These are phyloP conservation scores for Mercenaria mercenaria DNA, from an alignment of 1,140 invertebrate genomes.

Conservation along the genomic window DNA sequence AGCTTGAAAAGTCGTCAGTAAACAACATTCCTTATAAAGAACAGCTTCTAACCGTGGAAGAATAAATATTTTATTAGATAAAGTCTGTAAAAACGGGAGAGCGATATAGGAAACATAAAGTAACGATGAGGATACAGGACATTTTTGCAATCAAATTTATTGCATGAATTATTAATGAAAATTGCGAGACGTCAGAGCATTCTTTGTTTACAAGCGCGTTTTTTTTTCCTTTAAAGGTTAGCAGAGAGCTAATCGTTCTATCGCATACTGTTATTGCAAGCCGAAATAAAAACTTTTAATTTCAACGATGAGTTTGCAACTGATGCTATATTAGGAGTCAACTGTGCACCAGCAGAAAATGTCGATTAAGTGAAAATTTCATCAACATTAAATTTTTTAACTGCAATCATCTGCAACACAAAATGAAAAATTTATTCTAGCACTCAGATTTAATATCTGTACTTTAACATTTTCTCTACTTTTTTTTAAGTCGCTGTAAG, in stretches of 20 bases:
- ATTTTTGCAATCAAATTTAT: neutral
- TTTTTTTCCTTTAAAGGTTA: neutral
- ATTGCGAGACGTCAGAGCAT: neutral
- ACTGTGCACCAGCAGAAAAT: no score
- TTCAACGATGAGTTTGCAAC: neutral
- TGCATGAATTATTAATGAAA: constrained; percentile 9
- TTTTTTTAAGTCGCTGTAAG: no score
- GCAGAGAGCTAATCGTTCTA: neutral
- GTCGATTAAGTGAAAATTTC: neutral
- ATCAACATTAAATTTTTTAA: neutral
- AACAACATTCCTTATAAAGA: neutral
- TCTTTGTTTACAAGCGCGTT: neutral
- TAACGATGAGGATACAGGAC: neutral
- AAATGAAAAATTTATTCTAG: no score
- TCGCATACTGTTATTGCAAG: no score
- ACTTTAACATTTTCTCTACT: no score
- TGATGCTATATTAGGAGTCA: no score
- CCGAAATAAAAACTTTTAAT: no score
- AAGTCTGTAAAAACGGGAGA: neutral
- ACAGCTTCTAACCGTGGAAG: neutral
- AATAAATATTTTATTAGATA: constrained; percentile 1
- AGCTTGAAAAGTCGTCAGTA: no score
- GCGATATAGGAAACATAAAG: neutral
- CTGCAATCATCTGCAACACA: no score
- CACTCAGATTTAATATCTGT: no score